phyloP scores from a whole-genome alignment of 2,888 invertebrate genomes.

The Nomada fucata region DNA sequence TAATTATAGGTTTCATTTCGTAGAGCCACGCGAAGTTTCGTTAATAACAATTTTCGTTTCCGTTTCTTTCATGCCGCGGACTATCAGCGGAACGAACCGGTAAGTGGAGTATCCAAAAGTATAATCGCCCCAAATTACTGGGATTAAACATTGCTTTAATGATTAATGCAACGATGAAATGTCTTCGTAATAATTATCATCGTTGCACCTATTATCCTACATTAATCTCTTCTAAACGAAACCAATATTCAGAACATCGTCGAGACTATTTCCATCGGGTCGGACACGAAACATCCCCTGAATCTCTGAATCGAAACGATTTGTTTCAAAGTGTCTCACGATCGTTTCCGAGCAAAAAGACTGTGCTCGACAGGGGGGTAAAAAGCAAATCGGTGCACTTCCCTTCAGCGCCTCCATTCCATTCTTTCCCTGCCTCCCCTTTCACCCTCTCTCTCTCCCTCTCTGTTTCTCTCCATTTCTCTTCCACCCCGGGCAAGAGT shows the following conservation, averaged over 20 bases:
- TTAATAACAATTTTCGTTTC: constrained; percentile 3
- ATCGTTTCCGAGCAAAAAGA: background rate
- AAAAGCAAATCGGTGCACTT: constrained; percentile 37
- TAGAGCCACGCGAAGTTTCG: background rate
- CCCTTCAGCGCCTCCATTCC: background rate
- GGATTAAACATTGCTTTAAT: background rate
- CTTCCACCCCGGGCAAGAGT: constrained; percentile 7
- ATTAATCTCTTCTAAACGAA: too few species aligned
- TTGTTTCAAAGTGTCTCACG: background rate
- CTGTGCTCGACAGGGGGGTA: background rate
- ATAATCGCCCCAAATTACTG: background rate
- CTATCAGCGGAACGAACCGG: constrained; percentile 76
- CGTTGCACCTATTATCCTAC: too few species aligned
- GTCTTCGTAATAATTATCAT: background rate
- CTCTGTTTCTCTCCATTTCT: constrained; percentile 14
- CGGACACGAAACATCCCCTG: background rate
- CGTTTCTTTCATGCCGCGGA: constrained; percentile 72
- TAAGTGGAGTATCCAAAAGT: constrained; percentile 59
- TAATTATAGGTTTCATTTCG: constrained; percentile 5
- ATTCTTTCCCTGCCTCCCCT: background rate
- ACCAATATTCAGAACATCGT: background rate
- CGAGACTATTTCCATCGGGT: background rate
- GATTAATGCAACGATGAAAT: background rate
- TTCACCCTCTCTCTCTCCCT: background rate
- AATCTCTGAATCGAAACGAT: background rate